Base-by-base conservation (phyloP, 2,797 vertebrate species). In the Liparis tanakae region DNA sequence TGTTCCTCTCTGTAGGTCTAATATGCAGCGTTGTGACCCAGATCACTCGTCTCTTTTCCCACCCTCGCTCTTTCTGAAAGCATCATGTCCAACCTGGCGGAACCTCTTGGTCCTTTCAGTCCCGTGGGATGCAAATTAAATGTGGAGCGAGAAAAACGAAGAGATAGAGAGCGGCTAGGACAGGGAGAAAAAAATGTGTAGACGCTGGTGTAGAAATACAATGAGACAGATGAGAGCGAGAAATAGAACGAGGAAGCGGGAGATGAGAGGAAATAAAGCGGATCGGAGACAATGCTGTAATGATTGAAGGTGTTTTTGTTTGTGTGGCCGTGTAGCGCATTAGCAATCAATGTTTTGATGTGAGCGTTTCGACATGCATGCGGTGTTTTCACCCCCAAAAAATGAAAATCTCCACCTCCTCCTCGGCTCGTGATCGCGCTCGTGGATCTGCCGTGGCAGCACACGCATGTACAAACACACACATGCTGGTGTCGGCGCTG, bases 341-440 rank as follows among this genome's bases (percentile, higher is more conserved):
- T 89, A 88, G 85, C 83, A 90, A 92, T 93, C 86, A 58, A 81
- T 92, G 83, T 78, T 87, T 79, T 85, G 88, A 91, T 92, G 87
- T 70, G 71, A 67, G 74, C 14, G 5, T 85, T 43, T 89, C 39
- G 60, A 85, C 78, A 59, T 1, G 15, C 68, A 65, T 0, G 50
- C 57, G 0, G 34, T 33, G 60, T 5, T 43, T 53, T 67, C 10
- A 20, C 10, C 10, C 10, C 12, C 12, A 51, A 51, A 51, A 51
- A 0, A 20, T 4, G 20, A 51, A 2, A 51, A 74, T 72, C 74
- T 78, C 22, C 58, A 72, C 82, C 68, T 55, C 67, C 72, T 68
- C 53, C 51, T 37, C 22, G 2, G 78, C 74, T 76, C 77, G n/a
- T 56, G 76, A 77, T 81, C 37, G 73, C 51, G 36, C 74, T 75